Evolutionary conservation across 1,140 invertebrate species (phyloP), one percentile per base, ranked within the genome.

Genomic region (Drosophila jambulina): DNA sequence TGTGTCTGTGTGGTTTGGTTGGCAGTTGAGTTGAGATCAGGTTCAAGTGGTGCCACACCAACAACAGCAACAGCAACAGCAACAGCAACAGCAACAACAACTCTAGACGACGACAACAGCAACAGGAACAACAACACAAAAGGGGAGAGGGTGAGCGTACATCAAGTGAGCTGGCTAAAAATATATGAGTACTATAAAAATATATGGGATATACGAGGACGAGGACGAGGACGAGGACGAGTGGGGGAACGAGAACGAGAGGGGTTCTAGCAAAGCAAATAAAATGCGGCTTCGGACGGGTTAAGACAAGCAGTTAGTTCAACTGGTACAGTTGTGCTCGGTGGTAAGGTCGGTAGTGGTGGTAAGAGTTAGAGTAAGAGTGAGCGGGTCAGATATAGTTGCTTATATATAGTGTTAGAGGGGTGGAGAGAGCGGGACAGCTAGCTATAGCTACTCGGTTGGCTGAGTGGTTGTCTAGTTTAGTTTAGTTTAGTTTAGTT

Each of bases 1-100:
- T 54, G 60, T 6, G 46, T 34, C 46, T 5, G 67, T 36, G 64
- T 43, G 64, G 34, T 29, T 71, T 60, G 48, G 65, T 72, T 72
- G 38, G 53, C 42, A 71, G 43, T 59, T 71, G 53, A 72, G 69
- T 59, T 59, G 67, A 74, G 70, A 74, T 74, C 70, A 51, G 54
- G 68, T 72, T 74, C 70, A 72, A 72, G 70, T 72, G 68, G 67
- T 71, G 67, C 53, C 69, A 72, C 67, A 72, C 69, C 69, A 72
- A 59, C 65, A 51, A 51, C 27, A 32, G 29, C 49, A 51, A 51
- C 48, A 70, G 17, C 9, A 53, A 53, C 29, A 58, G 48, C 49
- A 36, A 32, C 27, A 32, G 29, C 27, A 51, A 51, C 48, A 48
- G 46, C 10, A 45, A 21, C 43, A 21, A 10, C 8, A 32, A 32